Evolutionary conservation across 2,113 vertebrate genomes (phyloP).

Genomic region (Euleptes europaea): DNA sequence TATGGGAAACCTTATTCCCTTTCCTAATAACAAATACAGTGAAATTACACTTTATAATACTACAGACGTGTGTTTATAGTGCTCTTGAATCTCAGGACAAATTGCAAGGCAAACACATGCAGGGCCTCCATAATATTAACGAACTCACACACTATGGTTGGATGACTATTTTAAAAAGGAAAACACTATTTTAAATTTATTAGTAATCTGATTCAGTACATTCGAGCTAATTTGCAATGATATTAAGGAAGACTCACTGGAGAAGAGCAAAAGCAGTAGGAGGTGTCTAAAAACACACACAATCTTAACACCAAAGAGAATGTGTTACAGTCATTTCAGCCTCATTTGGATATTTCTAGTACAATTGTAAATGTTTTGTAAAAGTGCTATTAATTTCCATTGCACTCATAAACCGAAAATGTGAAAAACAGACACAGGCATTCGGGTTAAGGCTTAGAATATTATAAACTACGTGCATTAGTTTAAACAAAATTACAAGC

Average conservation of each 20-base stretch:
- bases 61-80: conserved; percentile 48
- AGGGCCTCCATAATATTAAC: conserved; percentile 41
- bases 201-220: not conserved
- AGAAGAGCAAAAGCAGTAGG: conserved; percentile 20
- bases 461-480: not conserved
- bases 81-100: conserved; percentile 45
- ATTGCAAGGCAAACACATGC: conserved; percentile 23
- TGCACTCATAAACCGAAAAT: not conserved
- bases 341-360: not conserved
- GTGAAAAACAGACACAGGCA: not conserved
- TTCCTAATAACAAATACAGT: conserved; percentile 57
- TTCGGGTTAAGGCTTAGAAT: not conserved
- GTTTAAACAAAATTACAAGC: not conserved
- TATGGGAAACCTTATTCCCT: conserved; percentile 56
- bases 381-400: not conserved
- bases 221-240: conserved; percentile 1
- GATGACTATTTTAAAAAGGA: not conserved
- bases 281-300: not conserved
- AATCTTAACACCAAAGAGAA: not conserved
- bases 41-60: conserved; percentile 50
- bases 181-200: not conserved
- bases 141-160: conserved; percentile 21
- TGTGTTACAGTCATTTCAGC: conserved; percentile 4
- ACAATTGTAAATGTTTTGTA: conserved; percentile 8
- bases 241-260: not conserved